These are phyloP conservation scores for Polyploca ridens DNA, from an alignment of 2,888 invertebrate species.

Conservation along the genomic window DNA sequence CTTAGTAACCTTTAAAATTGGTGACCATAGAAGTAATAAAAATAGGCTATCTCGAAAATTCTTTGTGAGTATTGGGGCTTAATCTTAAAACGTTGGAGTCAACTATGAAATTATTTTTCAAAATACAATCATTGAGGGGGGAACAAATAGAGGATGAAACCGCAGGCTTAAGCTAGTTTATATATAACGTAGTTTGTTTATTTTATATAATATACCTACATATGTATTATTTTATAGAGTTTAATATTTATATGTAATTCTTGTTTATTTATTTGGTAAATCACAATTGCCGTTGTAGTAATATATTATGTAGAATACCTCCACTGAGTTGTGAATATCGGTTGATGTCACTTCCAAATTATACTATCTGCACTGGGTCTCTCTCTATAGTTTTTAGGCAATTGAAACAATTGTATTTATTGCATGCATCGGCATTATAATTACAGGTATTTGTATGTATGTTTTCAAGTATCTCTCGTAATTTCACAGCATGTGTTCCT, in stretches of 20 bases:
- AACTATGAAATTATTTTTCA: too few species aligned
- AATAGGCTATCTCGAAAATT: too few species aligned
- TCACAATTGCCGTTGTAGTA: not conserved
- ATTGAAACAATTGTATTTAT: conserved; percentile 48
- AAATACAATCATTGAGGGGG: too few species aligned
- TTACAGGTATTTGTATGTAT: not conserved
- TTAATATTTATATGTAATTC: not conserved
- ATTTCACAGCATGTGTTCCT: not conserved
- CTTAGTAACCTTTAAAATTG: too few species aligned
- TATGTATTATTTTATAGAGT: too few species aligned
- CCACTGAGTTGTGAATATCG: conserved; percentile 63
- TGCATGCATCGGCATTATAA: conserved; percentile 57
- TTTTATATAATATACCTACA: too few species aligned
- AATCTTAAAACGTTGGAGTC: too few species aligned
- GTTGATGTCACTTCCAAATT: conserved; percentile 40
- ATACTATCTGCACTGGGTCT: conserved; percentile 51
- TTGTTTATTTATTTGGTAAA: not conserved
- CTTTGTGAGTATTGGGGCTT: too few species aligned
- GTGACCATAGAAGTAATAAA: too few species aligned
- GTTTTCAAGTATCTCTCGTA: not conserved
- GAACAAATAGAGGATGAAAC: too few species aligned
- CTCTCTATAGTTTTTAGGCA: conserved; percentile 30
- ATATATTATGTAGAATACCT: conserved; percentile 26
- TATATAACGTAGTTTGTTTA: too few species aligned
- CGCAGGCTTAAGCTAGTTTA: too few species aligned